A percentile compares a stretch with the other conserved stretches of the same genome.
These are phyloP conservation scores for Dynastes maya DNA, from an alignment of 2,888 invertebrate species.

Conservation along the genomic window DNA sequence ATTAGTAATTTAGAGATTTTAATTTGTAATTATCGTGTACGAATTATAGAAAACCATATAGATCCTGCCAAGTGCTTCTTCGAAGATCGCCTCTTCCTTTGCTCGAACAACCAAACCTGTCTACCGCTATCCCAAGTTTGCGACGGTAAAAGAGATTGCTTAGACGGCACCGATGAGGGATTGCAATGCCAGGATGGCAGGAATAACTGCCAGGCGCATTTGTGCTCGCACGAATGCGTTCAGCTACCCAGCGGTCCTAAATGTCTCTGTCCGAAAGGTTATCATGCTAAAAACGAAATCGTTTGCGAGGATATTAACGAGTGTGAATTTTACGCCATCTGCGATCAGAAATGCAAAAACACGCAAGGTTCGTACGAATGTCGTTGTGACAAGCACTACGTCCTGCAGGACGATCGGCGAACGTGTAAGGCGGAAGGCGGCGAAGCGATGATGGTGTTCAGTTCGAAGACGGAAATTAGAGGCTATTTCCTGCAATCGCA, in stretches of 20 bases:
- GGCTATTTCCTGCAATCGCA: conserved; percentile 76
- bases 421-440: conserved; percentile 75
- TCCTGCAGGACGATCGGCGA: conserved; percentile 71
- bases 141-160: conserved; percentile 74
- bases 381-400: conserved; percentile 76
- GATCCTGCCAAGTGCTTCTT: conserved; percentile 70
- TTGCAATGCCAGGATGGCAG: conserved; percentile 63
- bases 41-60: conserved; percentile 62
- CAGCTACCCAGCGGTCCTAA: conserved; percentile 72
- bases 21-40: no score
- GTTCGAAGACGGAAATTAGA: conserved; percentile 78
- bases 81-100: conserved; percentile 72
- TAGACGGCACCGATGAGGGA: conserved; percentile 78
- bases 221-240: conserved; percentile 69
- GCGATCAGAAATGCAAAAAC: conserved; percentile 81
- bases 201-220: conserved; percentile 64
- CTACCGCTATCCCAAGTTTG: conserved; percentile 73
- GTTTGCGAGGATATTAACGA: conserved; percentile 77
- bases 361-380: conserved; percentile 76
- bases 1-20: no score
- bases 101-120: conserved; percentile 73
- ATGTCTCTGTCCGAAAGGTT: conserved; percentile 75
- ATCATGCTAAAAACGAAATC: conserved; percentile 66
- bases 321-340: conserved; percentile 77
- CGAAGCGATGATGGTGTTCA: conserved; percentile 81